These are phyloP conservation scores for Galeopterus variegatus DNA, from an alignment of 2,113 vertebrate species.

Conservation along the genomic window DNA sequence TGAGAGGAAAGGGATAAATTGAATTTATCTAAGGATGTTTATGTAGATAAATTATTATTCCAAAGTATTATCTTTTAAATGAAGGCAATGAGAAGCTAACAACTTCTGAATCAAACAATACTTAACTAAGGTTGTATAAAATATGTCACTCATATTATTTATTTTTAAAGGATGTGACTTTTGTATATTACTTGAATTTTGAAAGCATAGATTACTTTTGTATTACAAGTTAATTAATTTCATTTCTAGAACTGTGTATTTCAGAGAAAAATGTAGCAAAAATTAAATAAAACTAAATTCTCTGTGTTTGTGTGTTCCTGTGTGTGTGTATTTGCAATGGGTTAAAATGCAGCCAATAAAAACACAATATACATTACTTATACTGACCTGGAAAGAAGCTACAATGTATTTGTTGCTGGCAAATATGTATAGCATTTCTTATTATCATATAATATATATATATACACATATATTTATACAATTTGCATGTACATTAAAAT, in stretches of 20 bases:
- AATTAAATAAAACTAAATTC: not conserved
- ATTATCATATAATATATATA: not conserved
- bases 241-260: not conserved
- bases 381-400: not conserved
- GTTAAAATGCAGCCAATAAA: not conserved
- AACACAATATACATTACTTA: not conserved
- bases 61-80: conserved; percentile 2
- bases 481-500: not conserved
- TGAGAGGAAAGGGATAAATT: not conserved
- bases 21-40: not conserved
- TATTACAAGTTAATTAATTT: not conserved
- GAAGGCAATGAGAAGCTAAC: not conserved
- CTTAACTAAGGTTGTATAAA: conserved; percentile 1
- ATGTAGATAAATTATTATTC: not conserved
- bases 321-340: not conserved
- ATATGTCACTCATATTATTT: not conserved
- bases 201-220: not conserved
- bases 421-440: not conserved
- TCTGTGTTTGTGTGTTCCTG: not conserved
- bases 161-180: not conserved
- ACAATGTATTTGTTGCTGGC: not conserved
- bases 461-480: not conserved
- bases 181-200: not conserved
- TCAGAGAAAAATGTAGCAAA: not conserved
- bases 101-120: not conserved